Base-by-base conservation (phyloP, 2,113 vertebrate species). In the Numida meleagris region DNA sequence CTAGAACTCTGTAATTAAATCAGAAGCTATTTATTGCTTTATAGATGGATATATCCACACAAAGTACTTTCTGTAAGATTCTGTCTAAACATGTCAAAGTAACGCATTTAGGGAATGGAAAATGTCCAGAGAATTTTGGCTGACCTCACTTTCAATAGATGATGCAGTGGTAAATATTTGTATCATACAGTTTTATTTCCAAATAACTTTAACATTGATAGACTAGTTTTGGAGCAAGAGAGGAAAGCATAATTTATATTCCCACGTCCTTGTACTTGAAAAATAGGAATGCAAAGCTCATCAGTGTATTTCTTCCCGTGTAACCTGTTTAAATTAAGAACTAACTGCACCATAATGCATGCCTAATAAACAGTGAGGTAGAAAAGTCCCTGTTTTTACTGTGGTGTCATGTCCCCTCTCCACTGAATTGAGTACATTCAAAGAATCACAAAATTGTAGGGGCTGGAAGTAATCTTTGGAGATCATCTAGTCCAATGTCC, bases 1-100 rank as follows among this genome's bases (percentile, higher is more conserved):
- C 90, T 90, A 72, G 96, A 95, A 61, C 81, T 72, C 96, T 97
- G 83, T 67, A 82, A 87, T 57, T 14, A 57, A 90, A 27, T 5
- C 63, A 90, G 40, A 93, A 58, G 20, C 8, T 25, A 38, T 10
- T 85, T 80, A 73, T 9, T 66, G 36, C 15, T 58, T 77, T n/a
- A 40, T 8, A 59, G 43, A 23, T n/a, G 33, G 38, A 82, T 16
- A 6, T 33, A 31, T 42, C 23, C 14, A 58, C 19, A 70, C 1
- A 2, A 63, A 91, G 76, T 25, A 73, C n/a, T 80, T 87, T 40
- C 1, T 85, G 16, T 6, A 53, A 80, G 68, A 66, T 42, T 36
- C 23, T 85, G 40, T 27, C 59, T 58, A 38, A 82, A 17, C 24
- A 53, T 89, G 14, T 50, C 27, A 65, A n/a, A 4, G 13, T 43